phyloP scores from a whole-genome alignment of 2,113 vertebrate species.

The Pongo pygmaeus region DNA sequence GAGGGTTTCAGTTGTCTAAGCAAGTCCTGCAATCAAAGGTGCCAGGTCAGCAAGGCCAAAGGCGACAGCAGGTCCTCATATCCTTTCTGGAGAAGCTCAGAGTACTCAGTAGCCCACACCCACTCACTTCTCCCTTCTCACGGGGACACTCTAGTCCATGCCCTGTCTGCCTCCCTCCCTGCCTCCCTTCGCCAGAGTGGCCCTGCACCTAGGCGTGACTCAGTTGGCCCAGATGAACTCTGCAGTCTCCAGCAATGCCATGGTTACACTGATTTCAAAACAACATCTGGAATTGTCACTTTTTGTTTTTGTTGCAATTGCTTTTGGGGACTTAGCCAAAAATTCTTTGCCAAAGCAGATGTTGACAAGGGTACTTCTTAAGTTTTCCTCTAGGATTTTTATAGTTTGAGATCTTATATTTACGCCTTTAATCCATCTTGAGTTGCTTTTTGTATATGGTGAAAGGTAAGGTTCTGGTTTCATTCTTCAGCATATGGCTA shows the following conservation, averaged over 20 bases:
- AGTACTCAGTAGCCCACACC: background rate
- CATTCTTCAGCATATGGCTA: too few relatives aligned
- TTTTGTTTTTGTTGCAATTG: too few relatives aligned
- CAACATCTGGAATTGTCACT: slow-evolving; percentile 79
- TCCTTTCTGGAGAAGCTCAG: background rate
- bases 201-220: background rate
- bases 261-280: slow-evolving; percentile 78
- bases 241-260: slow-evolving; percentile 79
- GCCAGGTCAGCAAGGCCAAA: too few relatives aligned
- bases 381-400: too few relatives aligned
- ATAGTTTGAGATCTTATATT: too few relatives aligned
- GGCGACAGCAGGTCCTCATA: background rate
- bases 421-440: too few relatives aligned
- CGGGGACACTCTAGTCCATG: background rate
- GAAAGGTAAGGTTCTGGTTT: too few relatives aligned
- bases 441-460: too few relatives aligned
- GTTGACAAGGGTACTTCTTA: too few relatives aligned
- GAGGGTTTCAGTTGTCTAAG: background rate
- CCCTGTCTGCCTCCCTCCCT: background rate
- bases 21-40: background rate
- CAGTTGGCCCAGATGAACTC: background rate
- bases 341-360: too few relatives aligned
- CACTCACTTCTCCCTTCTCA: accelerated
- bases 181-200: background rate
- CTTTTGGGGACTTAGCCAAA: too few relatives aligned